A percentile compares a stretch with the other conserved stretches of the same genome.
Evolutionary conservation across 2,797 vertebrate genomes (phyloP).

Genomic region (Garrulus glandarius): DNA sequence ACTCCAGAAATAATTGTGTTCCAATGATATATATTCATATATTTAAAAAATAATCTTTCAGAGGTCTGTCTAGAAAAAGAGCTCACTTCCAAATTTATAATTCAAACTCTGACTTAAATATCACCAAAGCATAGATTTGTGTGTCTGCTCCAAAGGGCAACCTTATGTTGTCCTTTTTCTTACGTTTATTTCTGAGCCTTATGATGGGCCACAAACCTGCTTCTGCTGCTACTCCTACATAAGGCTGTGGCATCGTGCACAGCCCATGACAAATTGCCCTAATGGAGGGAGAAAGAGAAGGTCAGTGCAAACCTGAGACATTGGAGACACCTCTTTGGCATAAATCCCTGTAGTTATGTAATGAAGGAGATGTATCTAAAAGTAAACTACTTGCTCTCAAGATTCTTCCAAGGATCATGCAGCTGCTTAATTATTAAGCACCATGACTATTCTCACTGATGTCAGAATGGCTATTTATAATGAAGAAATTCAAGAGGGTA

Average conservation of each 20-base stretch:
- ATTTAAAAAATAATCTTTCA: neutral
- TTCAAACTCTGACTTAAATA: neutral
- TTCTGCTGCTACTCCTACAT: neutral
- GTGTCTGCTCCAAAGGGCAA: neutral
- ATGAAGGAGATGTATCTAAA: neutral
- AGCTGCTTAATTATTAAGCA: conserved; percentile 5
- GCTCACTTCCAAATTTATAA: neutral
- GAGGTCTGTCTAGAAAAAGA: neutral
- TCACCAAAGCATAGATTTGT: neutral
- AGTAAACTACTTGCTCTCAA: neutral
- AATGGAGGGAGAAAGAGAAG: neutral
- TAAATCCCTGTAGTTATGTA: neutral
- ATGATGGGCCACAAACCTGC: neutral
- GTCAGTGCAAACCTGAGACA: neutral
- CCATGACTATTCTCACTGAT: neutral
- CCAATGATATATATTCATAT: neutral
- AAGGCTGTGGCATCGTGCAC: rapidly evolving
- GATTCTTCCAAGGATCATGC: neutral
- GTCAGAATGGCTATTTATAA: neutral
- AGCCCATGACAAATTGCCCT: neutral
- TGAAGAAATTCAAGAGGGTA: neutral
- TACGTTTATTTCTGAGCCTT: neutral
- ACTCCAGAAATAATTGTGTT: neutral
- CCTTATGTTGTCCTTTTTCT: neutral
- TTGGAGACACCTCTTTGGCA: neutral